Evolutionary conservation across 2,888 invertebrate species (phyloP).

Genomic region (Entomobrya multifasciata): DNA sequence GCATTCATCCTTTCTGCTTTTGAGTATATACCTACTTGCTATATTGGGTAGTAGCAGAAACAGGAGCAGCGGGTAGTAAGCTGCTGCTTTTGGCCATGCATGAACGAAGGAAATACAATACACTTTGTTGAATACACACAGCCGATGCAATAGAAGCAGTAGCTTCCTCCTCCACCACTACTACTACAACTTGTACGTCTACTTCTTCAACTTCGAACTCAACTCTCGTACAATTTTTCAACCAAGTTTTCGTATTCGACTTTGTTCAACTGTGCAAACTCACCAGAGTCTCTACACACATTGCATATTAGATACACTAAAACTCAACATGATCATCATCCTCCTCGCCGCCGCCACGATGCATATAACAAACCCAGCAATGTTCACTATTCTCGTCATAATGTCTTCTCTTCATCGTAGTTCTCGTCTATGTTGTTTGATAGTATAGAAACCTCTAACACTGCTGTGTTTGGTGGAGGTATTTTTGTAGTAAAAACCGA

Average conservation of each 20-base stretch:
- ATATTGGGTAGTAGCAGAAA: not conserved
- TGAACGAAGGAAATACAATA: slow-evolving; percentile 38
- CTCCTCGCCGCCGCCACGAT: not conserved
- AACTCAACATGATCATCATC: slow-evolving; percentile 32
- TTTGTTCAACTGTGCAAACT: slow-evolving; percentile 17
- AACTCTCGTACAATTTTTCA: slow-evolving; percentile 50
- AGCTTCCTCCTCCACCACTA: not conserved
- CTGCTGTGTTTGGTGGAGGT: not conserved
- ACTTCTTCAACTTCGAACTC: slow-evolving; percentile 37
- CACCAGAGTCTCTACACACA: not conserved
- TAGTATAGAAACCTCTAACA: not conserved
- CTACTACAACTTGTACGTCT: slow-evolving; percentile 15
- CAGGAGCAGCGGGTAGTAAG: not conserved
- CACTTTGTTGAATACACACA: not conserved
- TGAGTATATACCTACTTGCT: not conserved
- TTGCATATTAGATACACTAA: not conserved
- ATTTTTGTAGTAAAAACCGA: slow-evolving; percentile 65
- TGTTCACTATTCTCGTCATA: slow-evolving; percentile 8
- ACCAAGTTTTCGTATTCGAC: slow-evolving; percentile 42
- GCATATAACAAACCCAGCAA: slow-evolving; percentile 37
- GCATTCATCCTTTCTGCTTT: slow-evolving; percentile 30
- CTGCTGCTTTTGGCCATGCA: not conserved
- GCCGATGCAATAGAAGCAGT: not conserved
- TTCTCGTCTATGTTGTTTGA: slow-evolving; percentile 21
- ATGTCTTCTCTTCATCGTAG: slow-evolving; percentile 29